Percentiles rank a stretch among this genome's conserved stretches.
phyloP scores from a whole-genome alignment of 2,113 vertebrate genomes.

The Accipiter virgatus region DNA sequence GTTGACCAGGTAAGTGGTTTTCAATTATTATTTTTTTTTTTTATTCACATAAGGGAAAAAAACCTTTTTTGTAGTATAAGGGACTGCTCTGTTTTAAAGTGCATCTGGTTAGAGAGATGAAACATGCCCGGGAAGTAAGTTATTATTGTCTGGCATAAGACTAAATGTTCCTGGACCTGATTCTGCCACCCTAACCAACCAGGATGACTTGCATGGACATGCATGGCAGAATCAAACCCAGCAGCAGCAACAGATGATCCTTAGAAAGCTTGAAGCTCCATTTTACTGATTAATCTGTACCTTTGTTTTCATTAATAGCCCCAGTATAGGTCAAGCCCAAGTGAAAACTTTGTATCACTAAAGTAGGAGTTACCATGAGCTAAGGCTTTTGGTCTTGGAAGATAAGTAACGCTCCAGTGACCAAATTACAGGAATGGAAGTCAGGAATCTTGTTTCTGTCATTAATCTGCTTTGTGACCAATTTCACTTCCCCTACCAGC shows the following conservation, averaged over 20 bases:
- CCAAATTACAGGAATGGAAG: not conserved
- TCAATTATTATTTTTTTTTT: conserved; percentile 54
- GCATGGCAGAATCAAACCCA: not conserved
- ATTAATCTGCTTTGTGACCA: not conserved
- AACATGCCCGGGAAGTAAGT: conserved; percentile 35
- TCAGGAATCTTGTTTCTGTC: not conserved
- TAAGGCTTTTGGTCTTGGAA: not conserved
- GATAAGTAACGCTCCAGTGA: not conserved
- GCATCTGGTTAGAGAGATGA: conserved; percentile 30
- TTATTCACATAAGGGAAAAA: conserved; percentile 12
- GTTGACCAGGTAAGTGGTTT: conserved; percentile 78
- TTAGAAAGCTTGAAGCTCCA: not conserved
- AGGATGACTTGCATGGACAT: not conserved
- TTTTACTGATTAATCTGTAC: not conserved
- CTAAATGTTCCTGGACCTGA: not conserved
- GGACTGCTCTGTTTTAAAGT: conserved; percentile 40
- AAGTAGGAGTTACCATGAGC: not conserved
- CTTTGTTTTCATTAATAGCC: not conserved
- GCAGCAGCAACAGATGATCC: not conserved
- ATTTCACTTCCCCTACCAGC: not conserved
- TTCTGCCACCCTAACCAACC: not conserved
- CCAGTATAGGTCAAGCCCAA: not conserved
- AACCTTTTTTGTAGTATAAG: conserved; percentile 4
- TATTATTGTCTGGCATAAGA: not conserved
- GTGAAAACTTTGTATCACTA: not conserved